Percentiles rank a stretch among this genome's conserved stretches.
Evolutionary conservation across 2,113 vertebrate genomes (phyloP).

Genomic region (Chionodraco myersi): DNA sequence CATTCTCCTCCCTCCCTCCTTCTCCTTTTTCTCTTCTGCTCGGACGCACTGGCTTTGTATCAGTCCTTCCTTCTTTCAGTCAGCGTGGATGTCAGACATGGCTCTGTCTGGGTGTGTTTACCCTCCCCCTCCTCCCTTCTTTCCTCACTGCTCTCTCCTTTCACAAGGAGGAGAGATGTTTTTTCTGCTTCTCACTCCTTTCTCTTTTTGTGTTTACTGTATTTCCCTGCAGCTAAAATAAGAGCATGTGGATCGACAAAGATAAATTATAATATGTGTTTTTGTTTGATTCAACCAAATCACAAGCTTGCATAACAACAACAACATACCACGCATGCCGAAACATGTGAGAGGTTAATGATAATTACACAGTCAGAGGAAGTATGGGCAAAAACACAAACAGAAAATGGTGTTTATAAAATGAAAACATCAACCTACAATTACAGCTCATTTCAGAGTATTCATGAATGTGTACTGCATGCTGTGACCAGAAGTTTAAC

Average conservation of each 20-base stretch:
- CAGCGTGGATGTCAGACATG: slow-evolving; percentile 76
- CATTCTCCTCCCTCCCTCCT: slow-evolving; percentile 58
- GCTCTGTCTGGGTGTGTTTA: slow-evolving; percentile 78
- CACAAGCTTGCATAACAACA: slow-evolving; percentile 20
- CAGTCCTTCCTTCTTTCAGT: slow-evolving; percentile 69
- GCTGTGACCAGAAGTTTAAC: not conserved
- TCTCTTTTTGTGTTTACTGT: slow-evolving; percentile 30
- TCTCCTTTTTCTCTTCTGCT: slow-evolving; percentile 47
- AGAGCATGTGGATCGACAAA: slow-evolving; percentile 9
- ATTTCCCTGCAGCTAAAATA: slow-evolving; percentile 43
- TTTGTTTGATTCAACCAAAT: slow-evolving; percentile 8
- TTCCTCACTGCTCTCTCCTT: slow-evolving; percentile 59
- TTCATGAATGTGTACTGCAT: not conserved
- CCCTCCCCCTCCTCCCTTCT: slow-evolving; percentile 76
- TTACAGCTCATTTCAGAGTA: slow-evolving; percentile 24
- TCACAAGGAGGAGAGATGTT: slow-evolving; percentile 49
- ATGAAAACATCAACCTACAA: slow-evolving; percentile 13
- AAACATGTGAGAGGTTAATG: slow-evolving; percentile 39
- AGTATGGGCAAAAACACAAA: not conserved
- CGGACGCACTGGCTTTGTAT: slow-evolving; percentile 56
- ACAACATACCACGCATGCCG: slow-evolving; percentile 15
- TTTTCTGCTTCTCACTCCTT: slow-evolving; percentile 22
- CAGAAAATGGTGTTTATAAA: slow-evolving; percentile 41
- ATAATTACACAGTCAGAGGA: slow-evolving; percentile 38
- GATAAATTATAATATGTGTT: not conserved